Conservation (phyloP, 2,113 vertebrate species). For the Rhinolophus sinicus region DNA sequence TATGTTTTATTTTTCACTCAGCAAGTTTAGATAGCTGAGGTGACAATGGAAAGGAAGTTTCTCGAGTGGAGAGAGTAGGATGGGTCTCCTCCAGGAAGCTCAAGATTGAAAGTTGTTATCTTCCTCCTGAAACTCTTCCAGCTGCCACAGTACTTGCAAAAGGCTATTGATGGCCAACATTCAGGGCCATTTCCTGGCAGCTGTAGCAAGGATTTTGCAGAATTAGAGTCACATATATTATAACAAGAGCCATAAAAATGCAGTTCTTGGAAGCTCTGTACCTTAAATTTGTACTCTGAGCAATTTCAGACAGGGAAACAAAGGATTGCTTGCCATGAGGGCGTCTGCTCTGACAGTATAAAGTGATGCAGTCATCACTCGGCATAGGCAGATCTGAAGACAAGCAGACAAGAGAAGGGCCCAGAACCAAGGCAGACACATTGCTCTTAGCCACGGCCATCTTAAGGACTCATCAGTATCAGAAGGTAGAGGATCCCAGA, state of each 20-base stretch:
- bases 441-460: neutral
- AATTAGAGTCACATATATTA: constrained; percentile 1
- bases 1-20: neutral
- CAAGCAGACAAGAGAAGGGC: neutral
- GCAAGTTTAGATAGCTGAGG: neutral
- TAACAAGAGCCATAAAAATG: constrained; percentile 59
- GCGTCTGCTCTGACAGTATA: neutral
- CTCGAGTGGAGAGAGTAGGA: neutral
- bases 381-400: neutral
- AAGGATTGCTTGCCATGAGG: neutral
- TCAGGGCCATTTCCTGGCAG: constrained; percentile 49
- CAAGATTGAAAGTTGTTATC: neutral
- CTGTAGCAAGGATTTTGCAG: constrained; percentile 3
- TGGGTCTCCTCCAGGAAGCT: neutral
- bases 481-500: neutral
- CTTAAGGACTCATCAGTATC: neutral
- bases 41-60: neutral
- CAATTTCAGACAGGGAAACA: neutral
- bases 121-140: constrained; percentile 14
- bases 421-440: neutral
- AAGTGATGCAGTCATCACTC: neutral
- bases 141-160: neutral
- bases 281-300: constrained; percentile 44
- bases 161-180: neutral
- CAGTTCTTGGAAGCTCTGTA: neutral